Base-by-base conservation (phyloP, 2,888 invertebrate genomes). In the Heliconius sara region DNA sequence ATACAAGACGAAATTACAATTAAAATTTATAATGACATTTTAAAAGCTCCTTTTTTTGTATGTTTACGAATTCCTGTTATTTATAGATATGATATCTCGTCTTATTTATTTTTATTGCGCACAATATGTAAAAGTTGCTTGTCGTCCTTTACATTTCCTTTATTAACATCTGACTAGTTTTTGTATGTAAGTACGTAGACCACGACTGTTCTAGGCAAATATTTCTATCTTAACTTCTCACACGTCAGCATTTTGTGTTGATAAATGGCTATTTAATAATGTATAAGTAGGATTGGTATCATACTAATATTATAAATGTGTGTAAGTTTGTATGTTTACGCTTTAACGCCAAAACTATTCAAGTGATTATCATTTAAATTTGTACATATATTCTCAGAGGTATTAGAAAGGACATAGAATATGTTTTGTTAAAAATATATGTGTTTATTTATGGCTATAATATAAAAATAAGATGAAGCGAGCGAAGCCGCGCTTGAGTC, bases 81-180 rank as follows among this genome's bases (percentile, higher is more conserved):
- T 39, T 73, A 67, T 52, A 78, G 27, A 39, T 57, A 57, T n/a
- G 34, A n/a, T 73, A 73, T 52, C 27, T 27, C 34, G 22, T 66
- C 27, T n/a, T 75, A 19, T 27, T 47, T 75, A 65, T 22, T 65
- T 43, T 65, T 74, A 16, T 27, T 75, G 65, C 16, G 10, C 1
- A 65, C 74, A 39, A 74, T 65, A 39, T 43, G 75, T 65, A 75
- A 75, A 75, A 75, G 75, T 75, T 47, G 16, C 47, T 75, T 66
- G 65, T 75, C 27, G 65, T 66, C 66, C 75, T 75, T 66, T 66
- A 47, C 27, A 47, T 66, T 75, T 75, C 47, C 65, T 66, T 75
- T 75, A 27, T 65, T 65, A 19, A 66, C 27, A n/a, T 57, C 57
- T 63, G 65, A 65, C 65, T 47, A 47, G 30, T 75, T 43, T 75